phyloP scores from a whole-genome alignment of 2,888 invertebrate genomes.

The Pyrgus malvae region DNA sequence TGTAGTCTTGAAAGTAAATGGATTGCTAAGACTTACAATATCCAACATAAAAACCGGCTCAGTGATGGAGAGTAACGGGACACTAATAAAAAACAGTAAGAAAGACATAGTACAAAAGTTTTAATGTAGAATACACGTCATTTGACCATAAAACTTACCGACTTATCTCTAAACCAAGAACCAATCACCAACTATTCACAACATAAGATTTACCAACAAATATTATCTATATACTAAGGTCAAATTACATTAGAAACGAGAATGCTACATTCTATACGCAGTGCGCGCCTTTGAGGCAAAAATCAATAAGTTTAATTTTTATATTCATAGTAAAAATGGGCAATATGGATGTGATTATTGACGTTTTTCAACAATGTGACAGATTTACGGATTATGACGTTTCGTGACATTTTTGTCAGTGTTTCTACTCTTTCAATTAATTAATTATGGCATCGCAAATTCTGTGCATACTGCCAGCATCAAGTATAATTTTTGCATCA shows the following conservation, averaged over 20 bases:
- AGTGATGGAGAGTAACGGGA: neutral
- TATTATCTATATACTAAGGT: constrained; percentile 29
- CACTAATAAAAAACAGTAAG: neutral
- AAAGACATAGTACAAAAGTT: constrained; percentile 22
- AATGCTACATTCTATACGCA: constrained; percentile 32
- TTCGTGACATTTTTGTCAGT: too few species aligned
- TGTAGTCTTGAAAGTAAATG: too few species aligned
- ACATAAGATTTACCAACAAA: constrained; percentile 40
- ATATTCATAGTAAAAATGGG: constrained; percentile 50
- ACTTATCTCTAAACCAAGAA: constrained; percentile 40
- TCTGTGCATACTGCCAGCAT: too few species aligned
- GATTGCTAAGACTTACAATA: too few species aligned
- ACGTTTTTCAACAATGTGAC: constrained; percentile 37
- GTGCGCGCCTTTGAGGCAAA: constrained; percentile 47
- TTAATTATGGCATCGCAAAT: too few species aligned
- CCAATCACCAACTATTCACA: constrained; percentile 45
- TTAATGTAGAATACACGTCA: constrained; percentile 62
- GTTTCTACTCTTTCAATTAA: too few species aligned
- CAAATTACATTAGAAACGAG: constrained; percentile 28
- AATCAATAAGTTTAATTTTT: constrained; percentile 59
- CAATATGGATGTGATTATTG: constrained; percentile 57
- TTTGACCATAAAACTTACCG: constrained; percentile 61
- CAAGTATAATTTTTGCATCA: too few species aligned
- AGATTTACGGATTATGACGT: neutral
- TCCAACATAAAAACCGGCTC: neutral